These are phyloP conservation scores for Diaperis boleti DNA, from an alignment of 2,888 invertebrate genomes.

Conservation along the genomic window DNA sequence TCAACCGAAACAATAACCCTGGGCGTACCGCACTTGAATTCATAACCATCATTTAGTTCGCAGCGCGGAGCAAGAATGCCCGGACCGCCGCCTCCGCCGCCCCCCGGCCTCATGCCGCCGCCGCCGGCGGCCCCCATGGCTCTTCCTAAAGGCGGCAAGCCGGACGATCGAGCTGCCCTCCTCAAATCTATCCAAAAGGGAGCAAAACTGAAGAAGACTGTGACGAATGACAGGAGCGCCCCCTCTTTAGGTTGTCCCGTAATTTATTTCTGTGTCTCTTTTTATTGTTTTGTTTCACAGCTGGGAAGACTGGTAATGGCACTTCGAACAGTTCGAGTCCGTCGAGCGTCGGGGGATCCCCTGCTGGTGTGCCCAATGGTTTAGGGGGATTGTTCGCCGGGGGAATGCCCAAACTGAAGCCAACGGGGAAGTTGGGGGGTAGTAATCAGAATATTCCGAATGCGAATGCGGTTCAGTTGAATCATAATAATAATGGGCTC, in stretches of 20 bases:
- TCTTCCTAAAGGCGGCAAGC: constrained; percentile 66
- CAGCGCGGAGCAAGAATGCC: constrained; percentile 59
- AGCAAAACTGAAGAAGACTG: constrained; percentile 83
- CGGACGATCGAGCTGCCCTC: constrained; percentile 76
- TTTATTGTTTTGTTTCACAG: constrained; percentile 66
- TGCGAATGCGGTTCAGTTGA: too few relatives aligned
- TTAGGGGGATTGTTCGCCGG: constrained; percentile 82
- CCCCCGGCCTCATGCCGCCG: constrained; percentile 73
- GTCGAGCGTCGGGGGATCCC: constrained; percentile 47
- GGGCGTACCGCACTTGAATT: constrained; percentile 13
- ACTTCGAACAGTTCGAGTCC: constrained; percentile 53
- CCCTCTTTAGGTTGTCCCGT: constrained; percentile 76
- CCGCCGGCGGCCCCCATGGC: constrained; percentile 69
- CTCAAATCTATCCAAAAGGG: constrained; percentile 88
- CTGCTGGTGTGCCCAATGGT: constrained; percentile 56
- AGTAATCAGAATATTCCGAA: constrained; percentile 34
- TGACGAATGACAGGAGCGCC: constrained; percentile 91
- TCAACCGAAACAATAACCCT: constrained; percentile 24
- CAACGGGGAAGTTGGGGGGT: constrained; percentile 70
- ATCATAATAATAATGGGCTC: constrained; percentile 44
- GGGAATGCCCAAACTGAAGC: constrained; percentile 84
- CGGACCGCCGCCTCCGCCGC: constrained; percentile 74
- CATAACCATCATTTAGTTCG: constrained; percentile 26
- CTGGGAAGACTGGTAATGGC: constrained; percentile 71
- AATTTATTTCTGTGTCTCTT: background rate